Base-by-base conservation (phyloP, 2,113 vertebrate species). In the Mesoclemmys tuberculata region DNA sequence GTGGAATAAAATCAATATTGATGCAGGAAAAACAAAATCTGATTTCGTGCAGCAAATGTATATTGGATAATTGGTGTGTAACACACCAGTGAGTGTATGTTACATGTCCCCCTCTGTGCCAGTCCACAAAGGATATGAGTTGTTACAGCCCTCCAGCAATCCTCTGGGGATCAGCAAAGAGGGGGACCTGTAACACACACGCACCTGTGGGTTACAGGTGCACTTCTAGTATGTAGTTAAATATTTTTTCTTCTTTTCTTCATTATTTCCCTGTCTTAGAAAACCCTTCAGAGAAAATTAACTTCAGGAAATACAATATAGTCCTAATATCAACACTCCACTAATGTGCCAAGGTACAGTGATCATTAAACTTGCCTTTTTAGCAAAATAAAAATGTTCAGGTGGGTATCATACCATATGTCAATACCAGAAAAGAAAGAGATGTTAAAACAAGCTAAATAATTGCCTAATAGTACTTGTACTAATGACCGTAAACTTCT, bases 401-500 rank as follows among this genome's bases (percentile, higher is more conserved):
- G 89, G 88, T 88, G 94, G 96, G 93, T 95, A 96, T 96, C 92
- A 84, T 86, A 94, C 82, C 81, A 24, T 88, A 71, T 95, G 98
- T 99, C 99, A 98, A 98, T 98, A 98, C 80, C 85, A 95, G 92
- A 94, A 97, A 96, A 97, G 97, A 98, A 97, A 96, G 78, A 98
- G 85, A 95, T 96, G 97, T 98, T 98, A 98, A 98, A 99, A 97
- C 98, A 97, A 97, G 98, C 98, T 98, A 98, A 98, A 98, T 98
- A 98, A 98, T 98, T 98, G 98, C 98, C 98, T 98, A 61, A 95
- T 94, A 97, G 98, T 98, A 88, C 93, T 96, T 93, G 97, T 98
- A 95, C 97, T 98, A 99, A 99, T 99, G 98, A 98, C 98, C 94
- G 95, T 96, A 98, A 98, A 98, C 97, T 98, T 98, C 97, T 98